These are phyloP conservation scores for Euzophera pinguis DNA, from an alignment of 2,888 invertebrate species.

Conservation along the genomic window DNA sequence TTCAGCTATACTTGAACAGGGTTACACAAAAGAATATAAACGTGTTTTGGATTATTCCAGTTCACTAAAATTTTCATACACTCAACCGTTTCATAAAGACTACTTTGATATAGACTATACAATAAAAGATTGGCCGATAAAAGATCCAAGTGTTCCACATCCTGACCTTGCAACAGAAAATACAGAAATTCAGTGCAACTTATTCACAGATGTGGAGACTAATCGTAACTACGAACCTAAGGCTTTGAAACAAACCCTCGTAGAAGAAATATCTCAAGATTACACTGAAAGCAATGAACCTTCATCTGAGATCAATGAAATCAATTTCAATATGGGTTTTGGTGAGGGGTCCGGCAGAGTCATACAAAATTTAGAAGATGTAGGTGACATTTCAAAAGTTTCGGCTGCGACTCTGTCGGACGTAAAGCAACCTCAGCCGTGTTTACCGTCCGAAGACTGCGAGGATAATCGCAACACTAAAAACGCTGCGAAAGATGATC, in stretches of 20 bases:
- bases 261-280: conserved; percentile 52
- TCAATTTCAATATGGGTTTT: conserved; percentile 77
- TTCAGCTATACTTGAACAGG: conserved; percentile 33
- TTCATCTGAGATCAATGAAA: conserved; percentile 44
- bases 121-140: conserved; percentile 54
- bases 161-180: conserved; percentile 22
- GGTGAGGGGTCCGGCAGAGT: conserved; percentile 80
- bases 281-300: conserved; percentile 35
- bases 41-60: conserved; percentile 52
- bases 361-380: conserved; percentile 67
- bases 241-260: conserved; percentile 46
- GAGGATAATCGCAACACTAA: conserved; percentile 23
- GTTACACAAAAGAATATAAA: conserved; percentile 54
- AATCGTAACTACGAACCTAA: conserved; percentile 26
- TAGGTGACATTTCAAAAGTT: conserved; percentile 58
- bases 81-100: conserved; percentile 59
- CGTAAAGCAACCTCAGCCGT: conserved; percentile 78
- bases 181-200: conserved; percentile 26
- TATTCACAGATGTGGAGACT: conserved; percentile 39
- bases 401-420: conserved; percentile 81
- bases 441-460: conserved; percentile 52
- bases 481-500: conserved; percentile 28
- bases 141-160: conserved; percentile 19
- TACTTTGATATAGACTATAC: conserved; percentile 43
- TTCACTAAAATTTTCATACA: conserved; percentile 62